Evolutionary conservation across 2,888 invertebrate species (phyloP), one percentile per base, ranked within the genome.

Genomic region (Pseudanteris insignis): DNA sequence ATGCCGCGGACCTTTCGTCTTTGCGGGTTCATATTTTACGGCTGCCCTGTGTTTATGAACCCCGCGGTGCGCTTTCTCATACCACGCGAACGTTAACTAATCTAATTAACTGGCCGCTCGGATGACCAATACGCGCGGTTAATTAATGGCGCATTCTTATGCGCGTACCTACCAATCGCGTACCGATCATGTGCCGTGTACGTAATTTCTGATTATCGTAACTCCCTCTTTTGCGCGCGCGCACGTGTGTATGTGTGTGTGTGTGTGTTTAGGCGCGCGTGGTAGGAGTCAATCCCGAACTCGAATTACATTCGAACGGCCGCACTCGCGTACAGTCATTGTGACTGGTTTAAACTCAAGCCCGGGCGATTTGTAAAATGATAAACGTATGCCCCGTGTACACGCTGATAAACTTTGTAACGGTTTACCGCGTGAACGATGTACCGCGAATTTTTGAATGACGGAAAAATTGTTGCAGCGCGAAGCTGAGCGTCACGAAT

Each of bases 141-240:
- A 74, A 75, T 75, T 75, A 74, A 74, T 70, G 67, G 68, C 67
- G 47, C 71, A 72, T 74, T 75, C 73, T 74, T 75, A 70, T 70
- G 65, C 67, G 66, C 64, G 63, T 67, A 69, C 58, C 67, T 48
- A 64, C 64, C 68, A 69, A 72, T 70, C 69, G 69, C 53, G 55
- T 62, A n/a, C 64, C 63, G 61, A 65, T 71, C 60, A 63, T 67
- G 50, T 44, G 40, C 9, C 37, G 18, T 51, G 32, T 33, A 44
- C 26, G 29, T 57, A 53, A 47, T 44, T 53, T 46, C 63, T 65
- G 65, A 66, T 67, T 67, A 67, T 70, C 66, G 58, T n/a, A n/a
- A n/a, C n/a, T n/a, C n/a, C n/a, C n/a, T n/a, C n/a, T n/a, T n/a
- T 67, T 65, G 60, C 21, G 21, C 21, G 7, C 21, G 7, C 21